Conservation (phyloP, 2,888 invertebrate genomes). For the Orthosia gracilis region DNA sequence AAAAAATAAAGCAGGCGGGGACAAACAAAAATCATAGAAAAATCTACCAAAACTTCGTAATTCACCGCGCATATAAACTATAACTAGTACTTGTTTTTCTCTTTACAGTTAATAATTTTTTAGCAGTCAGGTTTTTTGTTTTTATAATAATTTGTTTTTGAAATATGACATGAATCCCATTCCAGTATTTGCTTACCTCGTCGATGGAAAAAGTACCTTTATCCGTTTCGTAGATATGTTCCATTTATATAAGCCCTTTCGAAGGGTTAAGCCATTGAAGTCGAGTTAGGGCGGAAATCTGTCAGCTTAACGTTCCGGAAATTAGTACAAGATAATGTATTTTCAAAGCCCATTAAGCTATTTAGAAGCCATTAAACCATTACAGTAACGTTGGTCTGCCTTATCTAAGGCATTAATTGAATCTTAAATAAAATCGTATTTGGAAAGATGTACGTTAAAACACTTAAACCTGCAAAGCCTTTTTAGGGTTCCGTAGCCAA, state of each 20-base stretch:
- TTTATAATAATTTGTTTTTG: no score
- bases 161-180: not conserved
- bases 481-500: no score
- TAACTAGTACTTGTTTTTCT: no score
- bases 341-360: conserved; percentile 9
- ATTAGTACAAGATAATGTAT: conserved; percentile 26
- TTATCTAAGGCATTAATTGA: not conserved
- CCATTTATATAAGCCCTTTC: not conserved
- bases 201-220: not conserved
- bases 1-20: no score
- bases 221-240: not conserved
- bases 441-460: no score
- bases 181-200: not conserved
- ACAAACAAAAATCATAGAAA: no score
- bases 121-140: no score
- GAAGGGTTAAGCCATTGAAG: conserved; percentile 12
- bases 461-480: no score
- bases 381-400: not conserved
- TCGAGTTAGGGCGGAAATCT: conserved; percentile 10
- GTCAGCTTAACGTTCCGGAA: conserved; percentile 24
- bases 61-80: no score
- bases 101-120: no score
- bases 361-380: conserved; percentile 18
- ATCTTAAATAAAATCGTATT: not conserved
- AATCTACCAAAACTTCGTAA: no score